Percentiles rank a stretch among this genome's conserved stretches.
phyloP scores from a whole-genome alignment of 2,888 invertebrate species.

The Phoronis australis region DNA sequence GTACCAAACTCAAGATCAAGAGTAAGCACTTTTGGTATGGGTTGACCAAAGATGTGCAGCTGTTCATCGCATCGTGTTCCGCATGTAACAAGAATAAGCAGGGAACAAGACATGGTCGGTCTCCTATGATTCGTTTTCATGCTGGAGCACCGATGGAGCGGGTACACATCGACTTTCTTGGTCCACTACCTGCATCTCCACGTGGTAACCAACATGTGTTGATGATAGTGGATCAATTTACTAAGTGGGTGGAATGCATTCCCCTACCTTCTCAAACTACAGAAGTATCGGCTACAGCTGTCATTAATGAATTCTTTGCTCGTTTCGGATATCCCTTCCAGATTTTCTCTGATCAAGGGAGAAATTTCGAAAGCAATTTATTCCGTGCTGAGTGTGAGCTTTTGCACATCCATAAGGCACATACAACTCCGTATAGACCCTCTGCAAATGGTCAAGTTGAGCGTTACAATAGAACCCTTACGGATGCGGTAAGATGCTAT shows the following conservation, averaged over 20 bases:
- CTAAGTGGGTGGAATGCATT: constrained; percentile 11
- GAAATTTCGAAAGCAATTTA: constrained; percentile 8
- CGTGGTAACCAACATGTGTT: constrained; percentile 5
- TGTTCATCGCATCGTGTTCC: not conserved
- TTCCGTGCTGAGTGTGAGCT: constrained; percentile 1
- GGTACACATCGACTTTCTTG: constrained; percentile 10
- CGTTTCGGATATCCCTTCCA: constrained; percentile 11
- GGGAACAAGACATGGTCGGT: not conserved
- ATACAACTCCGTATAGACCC: constrained; percentile 7
- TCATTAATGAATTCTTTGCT: constrained; percentile 11
- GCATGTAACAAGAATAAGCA: constrained; percentile 6
- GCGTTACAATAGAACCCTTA: constrained; percentile 5
- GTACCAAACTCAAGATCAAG: not conserved
- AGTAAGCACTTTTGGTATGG: not conserved
- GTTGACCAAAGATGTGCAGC: not conserved
- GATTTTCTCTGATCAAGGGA: constrained; percentile 12
- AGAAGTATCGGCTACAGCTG: constrained; percentile 12
- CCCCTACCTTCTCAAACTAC: constrained; percentile 12
- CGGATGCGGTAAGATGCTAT: constrained; percentile 6
- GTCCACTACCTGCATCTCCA: constrained; percentile 7
- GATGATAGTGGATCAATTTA: constrained; percentile 10
- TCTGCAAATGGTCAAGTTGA: constrained; percentile 10
- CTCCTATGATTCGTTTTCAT: constrained; percentile 63
- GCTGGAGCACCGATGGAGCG: constrained; percentile 59
- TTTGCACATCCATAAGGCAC: constrained; percentile 1